phyloP scores from a whole-genome alignment of 2,797 vertebrate genomes.

The Phoxinus dragarum region DNA sequence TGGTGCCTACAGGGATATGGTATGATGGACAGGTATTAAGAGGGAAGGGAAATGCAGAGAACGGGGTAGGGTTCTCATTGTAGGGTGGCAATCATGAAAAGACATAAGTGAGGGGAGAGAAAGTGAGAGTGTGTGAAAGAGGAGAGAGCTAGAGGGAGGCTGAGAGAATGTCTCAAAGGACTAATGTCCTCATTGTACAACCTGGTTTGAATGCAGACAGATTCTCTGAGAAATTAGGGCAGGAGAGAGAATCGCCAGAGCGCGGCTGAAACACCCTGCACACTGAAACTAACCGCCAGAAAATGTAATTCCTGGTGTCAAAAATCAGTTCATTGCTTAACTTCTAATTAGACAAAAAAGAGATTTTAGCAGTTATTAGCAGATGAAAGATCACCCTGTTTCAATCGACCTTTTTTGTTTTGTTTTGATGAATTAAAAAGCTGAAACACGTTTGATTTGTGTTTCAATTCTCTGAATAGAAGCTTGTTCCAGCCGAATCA shows the following conservation, averaged over 20 bases:
- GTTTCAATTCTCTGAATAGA: slow-evolving; percentile 11
- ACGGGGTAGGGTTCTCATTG: slow-evolving; percentile 13
- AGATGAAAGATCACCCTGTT: neutral
- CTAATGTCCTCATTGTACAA: slow-evolving; percentile 70
- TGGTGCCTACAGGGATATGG: slow-evolving; percentile 22
- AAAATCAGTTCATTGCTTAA: neutral
- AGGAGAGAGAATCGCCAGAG: slow-evolving; percentile 36
- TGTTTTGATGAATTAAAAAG: neutral
- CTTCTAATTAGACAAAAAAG: neutral
- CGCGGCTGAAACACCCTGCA: neutral
- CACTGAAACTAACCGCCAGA: neutral
- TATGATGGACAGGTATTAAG: slow-evolving; percentile 34
- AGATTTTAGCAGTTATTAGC: neutral
- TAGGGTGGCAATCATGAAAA: slow-evolving; percentile 13
- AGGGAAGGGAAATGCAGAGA: slow-evolving; percentile 9
- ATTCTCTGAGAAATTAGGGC: slow-evolving; percentile 41
- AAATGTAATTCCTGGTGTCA: neutral
- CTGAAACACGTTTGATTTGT: neutral
- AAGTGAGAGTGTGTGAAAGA: slow-evolving; percentile 37
- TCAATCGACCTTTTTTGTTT: neutral
- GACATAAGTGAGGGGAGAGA: slow-evolving; percentile 20
- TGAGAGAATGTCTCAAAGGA: slow-evolving; percentile 60
- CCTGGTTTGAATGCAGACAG: slow-evolving; percentile 65
- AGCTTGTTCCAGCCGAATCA: slow-evolving; percentile 28
- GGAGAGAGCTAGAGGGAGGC: slow-evolving; percentile 34